A percentile compares a stretch with the other conserved stretches of the same genome.
These are phyloP conservation scores for Montipora capitata DNA, from an alignment of 92 coral and sea anemone genomes.

Conservation along the genomic window DNA sequence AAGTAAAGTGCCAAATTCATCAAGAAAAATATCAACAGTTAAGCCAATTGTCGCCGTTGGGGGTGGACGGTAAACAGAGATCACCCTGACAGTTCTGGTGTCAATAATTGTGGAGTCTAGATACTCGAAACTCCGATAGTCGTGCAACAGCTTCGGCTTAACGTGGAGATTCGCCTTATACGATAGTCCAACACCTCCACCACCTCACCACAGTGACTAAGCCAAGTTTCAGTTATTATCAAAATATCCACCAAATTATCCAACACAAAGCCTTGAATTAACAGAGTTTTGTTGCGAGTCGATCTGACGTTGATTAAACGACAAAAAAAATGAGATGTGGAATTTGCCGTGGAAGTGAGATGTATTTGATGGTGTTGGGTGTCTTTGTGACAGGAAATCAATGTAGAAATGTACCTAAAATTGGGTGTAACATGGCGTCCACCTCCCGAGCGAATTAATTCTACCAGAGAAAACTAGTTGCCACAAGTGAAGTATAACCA, in stretches of 20 bases:
- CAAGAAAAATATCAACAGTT: slow-evolving; percentile 26
- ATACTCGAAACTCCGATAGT: no score
- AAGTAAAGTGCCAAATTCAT: slow-evolving; percentile 26
- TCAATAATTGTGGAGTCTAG: slow-evolving; percentile 47
- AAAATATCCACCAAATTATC: neutral
- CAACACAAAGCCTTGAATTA: neutral
- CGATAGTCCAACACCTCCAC: slow-evolving; percentile 15
- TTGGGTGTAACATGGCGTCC: slow-evolving; percentile 24
- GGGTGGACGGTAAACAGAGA: slow-evolving; percentile 61
- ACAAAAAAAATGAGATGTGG: neutral
- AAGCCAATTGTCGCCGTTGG: slow-evolving; percentile 44
- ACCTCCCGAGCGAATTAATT: slow-evolving; percentile 38
- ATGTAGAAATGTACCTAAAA: neutral
- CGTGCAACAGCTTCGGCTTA: neutral
- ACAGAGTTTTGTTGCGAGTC: no score
- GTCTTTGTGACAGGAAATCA: neutral
- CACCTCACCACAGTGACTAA: neutral
- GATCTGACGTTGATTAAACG: neutral
- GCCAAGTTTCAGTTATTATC: slow-evolving; percentile 7
- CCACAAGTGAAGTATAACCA: neutral
- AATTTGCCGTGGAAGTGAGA: slow-evolving; percentile 1
- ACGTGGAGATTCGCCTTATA: no score
- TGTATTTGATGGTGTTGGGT: neutral
- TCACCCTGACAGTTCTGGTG: slow-evolving; percentile 25
- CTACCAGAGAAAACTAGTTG: neutral